A percentile compares a stretch with the other conserved stretches of the same genome.
These are phyloP conservation scores for Crocuta crocuta DNA, from an alignment of 2,113 vertebrate species.

Conservation along the genomic window DNA sequence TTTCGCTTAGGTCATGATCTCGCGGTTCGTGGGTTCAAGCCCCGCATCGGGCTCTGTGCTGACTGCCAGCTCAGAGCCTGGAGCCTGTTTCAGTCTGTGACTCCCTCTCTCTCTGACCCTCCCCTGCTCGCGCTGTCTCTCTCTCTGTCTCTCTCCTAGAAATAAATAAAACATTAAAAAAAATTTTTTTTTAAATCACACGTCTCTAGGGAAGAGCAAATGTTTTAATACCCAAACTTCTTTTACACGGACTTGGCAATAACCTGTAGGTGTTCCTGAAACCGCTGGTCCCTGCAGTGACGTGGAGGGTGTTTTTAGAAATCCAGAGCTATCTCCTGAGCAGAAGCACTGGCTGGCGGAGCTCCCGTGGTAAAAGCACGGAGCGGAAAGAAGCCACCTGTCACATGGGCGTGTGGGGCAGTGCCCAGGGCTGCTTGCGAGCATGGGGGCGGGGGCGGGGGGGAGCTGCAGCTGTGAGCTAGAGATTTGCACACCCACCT, in stretches of 20 bases:
- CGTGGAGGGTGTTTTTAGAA: neutral
- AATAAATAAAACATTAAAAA: too few relatives aligned
- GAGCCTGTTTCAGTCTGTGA: too few relatives aligned
- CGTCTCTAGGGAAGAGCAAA: neutral
- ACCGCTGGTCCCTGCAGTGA: neutral
- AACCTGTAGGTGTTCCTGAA: neutral
- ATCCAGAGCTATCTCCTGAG: neutral
- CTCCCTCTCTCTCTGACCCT: too few relatives aligned
- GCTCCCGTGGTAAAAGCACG: neutral
- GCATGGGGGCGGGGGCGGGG: too few relatives aligned
- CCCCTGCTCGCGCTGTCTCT: too few relatives aligned
- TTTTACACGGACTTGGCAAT: neutral
- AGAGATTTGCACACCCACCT: accelerated
- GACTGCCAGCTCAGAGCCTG: too few relatives aligned
- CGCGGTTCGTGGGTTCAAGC: too few relatives aligned
- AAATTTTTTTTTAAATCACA: neutral
- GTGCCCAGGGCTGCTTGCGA: neutral
- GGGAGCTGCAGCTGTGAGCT: neutral
- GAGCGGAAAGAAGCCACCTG: neutral
- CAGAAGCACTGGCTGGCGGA: neutral
- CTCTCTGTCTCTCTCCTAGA: too few relatives aligned
- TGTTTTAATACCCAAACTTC: too few relatives aligned
- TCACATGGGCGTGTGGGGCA: accelerated
- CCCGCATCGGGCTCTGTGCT: too few relatives aligned
- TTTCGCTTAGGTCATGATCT: too few relatives aligned